These are phyloP conservation scores for Piaya cayana DNA, from an alignment of 2,113 vertebrate genomes.

Conservation along the genomic window DNA sequence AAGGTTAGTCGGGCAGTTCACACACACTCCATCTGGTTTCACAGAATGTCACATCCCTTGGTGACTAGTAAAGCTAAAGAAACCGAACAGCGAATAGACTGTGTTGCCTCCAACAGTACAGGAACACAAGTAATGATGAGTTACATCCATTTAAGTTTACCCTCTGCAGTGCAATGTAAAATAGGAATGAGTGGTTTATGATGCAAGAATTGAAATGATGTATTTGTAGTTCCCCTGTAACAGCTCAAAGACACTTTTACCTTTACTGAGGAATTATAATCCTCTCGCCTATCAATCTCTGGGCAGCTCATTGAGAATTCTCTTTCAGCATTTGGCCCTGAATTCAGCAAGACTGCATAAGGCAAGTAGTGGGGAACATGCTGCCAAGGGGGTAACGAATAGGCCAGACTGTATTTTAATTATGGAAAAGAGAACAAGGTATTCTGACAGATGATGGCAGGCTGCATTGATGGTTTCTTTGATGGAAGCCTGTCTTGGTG, in stretches of 20 bases:
- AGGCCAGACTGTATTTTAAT: constrained; percentile 1
- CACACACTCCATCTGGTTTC: constrained; percentile 21
- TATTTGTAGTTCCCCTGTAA: neutral
- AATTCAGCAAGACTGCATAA: neutral
- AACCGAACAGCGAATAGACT: neutral
- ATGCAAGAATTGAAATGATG: neutral
- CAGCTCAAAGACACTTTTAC: neutral
- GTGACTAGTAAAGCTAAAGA: constrained; percentile 24
- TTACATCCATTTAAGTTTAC: neutral
- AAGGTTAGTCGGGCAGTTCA: neutral
- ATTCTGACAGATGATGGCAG: constrained; percentile 28
- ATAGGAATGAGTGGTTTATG: neutral
- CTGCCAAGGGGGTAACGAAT: neutral
- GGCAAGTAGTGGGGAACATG: neutral
- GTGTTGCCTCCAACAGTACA: neutral
- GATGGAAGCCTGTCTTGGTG: constrained; percentile 45
- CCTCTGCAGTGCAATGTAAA: neutral
- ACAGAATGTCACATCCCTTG: constrained; percentile 5
- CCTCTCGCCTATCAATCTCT: neutral
- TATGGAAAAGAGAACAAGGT: constrained; percentile 15
- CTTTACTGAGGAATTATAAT: neutral
- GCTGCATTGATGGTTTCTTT: constrained; percentile 18
- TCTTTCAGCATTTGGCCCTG: neutral
- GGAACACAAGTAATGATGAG: neutral
- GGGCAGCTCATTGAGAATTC: neutral